Conservation (phyloP, 2,797 vertebrate genomes). For the Rhinatrema bivittatum region DNA sequence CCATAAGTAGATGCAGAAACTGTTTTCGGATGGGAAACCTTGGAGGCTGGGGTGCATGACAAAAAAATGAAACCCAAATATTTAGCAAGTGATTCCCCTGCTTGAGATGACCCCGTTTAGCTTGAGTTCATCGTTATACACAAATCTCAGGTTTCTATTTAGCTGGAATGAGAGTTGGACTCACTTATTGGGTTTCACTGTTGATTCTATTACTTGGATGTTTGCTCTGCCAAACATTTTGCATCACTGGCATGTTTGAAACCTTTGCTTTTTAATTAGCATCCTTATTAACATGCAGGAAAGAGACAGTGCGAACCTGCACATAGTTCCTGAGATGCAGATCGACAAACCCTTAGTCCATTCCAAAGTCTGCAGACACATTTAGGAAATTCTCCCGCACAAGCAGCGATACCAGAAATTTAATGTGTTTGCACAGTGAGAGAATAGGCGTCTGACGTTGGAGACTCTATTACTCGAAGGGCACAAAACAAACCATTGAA, state of each 20-base stretch:
- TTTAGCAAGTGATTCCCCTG: neutral
- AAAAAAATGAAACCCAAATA: too few species aligned
- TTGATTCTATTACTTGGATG: slow-evolving; percentile 14
- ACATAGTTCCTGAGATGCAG: neutral
- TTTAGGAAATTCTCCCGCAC: slow-evolving; percentile 17
- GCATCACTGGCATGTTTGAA: slow-evolving; percentile 10
- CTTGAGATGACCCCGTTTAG: neutral
- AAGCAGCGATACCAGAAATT: slow-evolving; percentile 17
- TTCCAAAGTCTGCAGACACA: neutral
- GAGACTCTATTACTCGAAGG: slow-evolving; percentile 4
- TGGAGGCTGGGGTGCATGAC: too few species aligned
- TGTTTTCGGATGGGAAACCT: too few species aligned
- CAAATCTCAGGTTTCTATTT: slow-evolving; percentile 1
- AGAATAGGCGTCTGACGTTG: slow-evolving; percentile 20
- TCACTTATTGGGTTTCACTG: too few species aligned
- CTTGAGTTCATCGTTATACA: neutral
- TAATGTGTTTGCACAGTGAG: slow-evolving; percentile 23
- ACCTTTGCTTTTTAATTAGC: slow-evolving; percentile 6
- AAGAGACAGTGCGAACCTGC: neutral
- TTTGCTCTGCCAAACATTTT: slow-evolving; percentile 21
- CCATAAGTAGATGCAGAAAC: too few species aligned
- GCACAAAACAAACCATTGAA: slow-evolving; percentile 19
- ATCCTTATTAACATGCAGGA: neutral
- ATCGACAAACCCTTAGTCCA: neutral
- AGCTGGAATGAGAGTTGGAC: too few species aligned